Evolutionary conservation across 2,888 invertebrate genomes (phyloP), one percentile per base, ranked within the genome.

Genomic region (Aporophyla nigra): DNA sequence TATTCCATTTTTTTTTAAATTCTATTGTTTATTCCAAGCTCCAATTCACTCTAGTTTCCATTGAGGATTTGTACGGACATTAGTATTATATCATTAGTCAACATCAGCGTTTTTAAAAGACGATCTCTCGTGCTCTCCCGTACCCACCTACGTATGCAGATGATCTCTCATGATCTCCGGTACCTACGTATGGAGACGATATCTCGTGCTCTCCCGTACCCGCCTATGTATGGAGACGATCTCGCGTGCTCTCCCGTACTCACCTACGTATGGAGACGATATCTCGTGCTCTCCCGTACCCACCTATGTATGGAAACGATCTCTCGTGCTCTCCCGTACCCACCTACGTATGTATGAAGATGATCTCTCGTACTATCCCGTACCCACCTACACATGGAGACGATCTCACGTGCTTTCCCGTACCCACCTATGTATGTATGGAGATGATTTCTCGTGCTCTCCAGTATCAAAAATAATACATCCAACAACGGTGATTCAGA

Each of bases 401-500:
- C 66, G 59, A 5, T 10, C 21, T 21, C 10, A 33, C 7, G n/a
- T 40, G 5, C 12, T n/a, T 27, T 21, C 46, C 16, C 63, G 19
- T 10, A 27, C 43, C 24, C 46, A 53, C 75, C 7, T 16, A 59
- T 43, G 16, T 27, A 16, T 43, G 9, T 9, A 5, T 10, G 10
- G 19, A n/a, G n/a, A n/a, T 7, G 7, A 46, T 49, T 10, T 21
- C 24, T n/a, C n/a, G 43, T n/a, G n/a, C n/a, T n/a, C n/a, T n/a
- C n/a, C n/a, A n/a, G n/a, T n/a, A n/a, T n/a, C n/a, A n/a, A n/a
- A n/a, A 33, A 46, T 19, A 62, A 24, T 19, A 19, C 40, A 12
- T 19, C 24, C 10, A 10, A 24, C 0, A 21, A 12, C 46, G 46
- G 63, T 56, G 71, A 79, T 51, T 62, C 54, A 78, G 19, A 49